Conservation (phyloP, 2,888 invertebrate genomes). For the Mimachlamys varia region DNA sequence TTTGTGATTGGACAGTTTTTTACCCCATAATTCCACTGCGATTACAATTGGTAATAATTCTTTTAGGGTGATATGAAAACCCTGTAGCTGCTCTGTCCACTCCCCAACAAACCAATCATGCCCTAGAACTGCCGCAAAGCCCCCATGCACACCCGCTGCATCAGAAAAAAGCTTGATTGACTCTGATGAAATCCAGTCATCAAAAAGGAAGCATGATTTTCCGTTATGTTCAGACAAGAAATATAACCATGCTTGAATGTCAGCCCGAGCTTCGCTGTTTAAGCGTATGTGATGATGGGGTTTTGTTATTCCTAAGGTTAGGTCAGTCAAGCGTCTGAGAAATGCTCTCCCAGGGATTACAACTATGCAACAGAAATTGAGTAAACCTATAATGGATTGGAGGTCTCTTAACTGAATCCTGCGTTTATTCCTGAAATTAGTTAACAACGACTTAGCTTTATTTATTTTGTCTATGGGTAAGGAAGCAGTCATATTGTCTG, state of each 20-base stretch:
- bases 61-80: slow-evolving; percentile 36
- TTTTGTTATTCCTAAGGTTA: no score
- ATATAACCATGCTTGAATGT: no score
- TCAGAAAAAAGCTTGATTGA: slow-evolving; percentile 42
- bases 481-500: no score
- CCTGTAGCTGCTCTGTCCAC: slow-evolving; percentile 14
- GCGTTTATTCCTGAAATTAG: neutral
- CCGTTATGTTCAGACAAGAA: no score
- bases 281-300: no score
- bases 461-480: no score
- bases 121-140: slow-evolving; percentile 49
- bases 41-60: slow-evolving; percentile 49
- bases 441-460: neutral
- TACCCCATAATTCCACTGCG: slow-evolving; percentile 50
- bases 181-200: slow-evolving; percentile 45
- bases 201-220: slow-evolving; percentile 51
- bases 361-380: no score
- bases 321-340: no score
- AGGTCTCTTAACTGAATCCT: neutral
- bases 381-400: neutral
- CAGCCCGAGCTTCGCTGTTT: no score
- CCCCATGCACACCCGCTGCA: slow-evolving; percentile 40
- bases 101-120: slow-evolving; percentile 43
- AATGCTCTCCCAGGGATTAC: no score
- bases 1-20: slow-evolving; percentile 46